These are phyloP conservation scores for Myzus persicae DNA, from an alignment of 1,140 invertebrate species.

Conservation along the genomic window DNA sequence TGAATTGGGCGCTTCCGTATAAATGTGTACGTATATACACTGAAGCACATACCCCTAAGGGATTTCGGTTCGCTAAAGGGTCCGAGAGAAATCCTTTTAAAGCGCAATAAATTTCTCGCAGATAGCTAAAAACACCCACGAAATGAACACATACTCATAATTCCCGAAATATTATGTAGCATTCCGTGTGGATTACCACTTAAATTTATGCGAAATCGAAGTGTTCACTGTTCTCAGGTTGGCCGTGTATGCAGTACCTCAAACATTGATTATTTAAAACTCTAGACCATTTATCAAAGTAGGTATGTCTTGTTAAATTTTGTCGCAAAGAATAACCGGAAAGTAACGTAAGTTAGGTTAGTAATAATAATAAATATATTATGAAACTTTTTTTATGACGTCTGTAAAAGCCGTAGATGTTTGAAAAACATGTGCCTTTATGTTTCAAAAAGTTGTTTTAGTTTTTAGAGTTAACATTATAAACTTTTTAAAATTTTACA, in stretches of 20 bases:
- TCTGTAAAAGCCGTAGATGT: not conserved
- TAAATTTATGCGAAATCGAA: conserved; percentile 37
- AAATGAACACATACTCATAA: conserved; percentile 56
- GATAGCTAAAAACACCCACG: conserved; percentile 28
- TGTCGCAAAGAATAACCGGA: not conserved
- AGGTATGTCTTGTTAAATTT: not conserved
- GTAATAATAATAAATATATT: conserved; percentile 27
- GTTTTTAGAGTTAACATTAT: conserved; percentile 6
- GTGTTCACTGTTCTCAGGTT: not conserved
- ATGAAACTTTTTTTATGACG: conserved; percentile 22
- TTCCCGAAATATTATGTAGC: conserved; percentile 43
- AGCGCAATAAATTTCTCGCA: conserved; percentile 41
- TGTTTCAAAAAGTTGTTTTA: conserved; percentile 25
- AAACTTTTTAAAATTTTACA: not conserved
- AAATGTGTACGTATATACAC: conserved; percentile 21
- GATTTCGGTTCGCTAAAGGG: conserved; percentile 43
- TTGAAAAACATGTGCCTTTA: conserved; percentile 24
- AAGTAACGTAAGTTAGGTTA: not conserved
- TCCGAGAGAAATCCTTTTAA: conserved; percentile 48
- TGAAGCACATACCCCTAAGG: conserved; percentile 37
- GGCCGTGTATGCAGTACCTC: not conserved
- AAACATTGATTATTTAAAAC: conserved; percentile 15
- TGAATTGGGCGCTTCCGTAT: conserved; percentile 27
- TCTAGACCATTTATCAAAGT: not conserved
- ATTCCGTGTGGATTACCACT: conserved; percentile 23